Evolutionary conservation across 2,888 invertebrate species (phyloP).

Genomic region (Zeuzera pyrina): DNA sequence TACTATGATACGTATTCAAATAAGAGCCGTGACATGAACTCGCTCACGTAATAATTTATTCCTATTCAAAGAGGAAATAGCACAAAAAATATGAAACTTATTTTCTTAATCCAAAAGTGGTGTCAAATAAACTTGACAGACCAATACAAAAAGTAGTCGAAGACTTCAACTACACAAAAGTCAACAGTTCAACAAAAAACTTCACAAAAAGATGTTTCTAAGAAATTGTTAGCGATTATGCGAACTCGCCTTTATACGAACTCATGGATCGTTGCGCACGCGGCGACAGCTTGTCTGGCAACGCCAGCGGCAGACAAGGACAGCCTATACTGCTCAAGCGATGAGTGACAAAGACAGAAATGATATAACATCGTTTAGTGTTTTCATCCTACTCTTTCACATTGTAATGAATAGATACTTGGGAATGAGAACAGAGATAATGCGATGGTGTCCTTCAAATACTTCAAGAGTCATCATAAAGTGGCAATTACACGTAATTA

Average conservation of each 20-base stretch:
- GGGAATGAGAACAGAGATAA: too few relatives aligned
- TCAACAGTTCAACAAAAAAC: too few relatives aligned
- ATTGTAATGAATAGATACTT: too few relatives aligned
- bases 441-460: too few relatives aligned
- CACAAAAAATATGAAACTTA: conserved; percentile 1
- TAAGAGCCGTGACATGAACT: background rate
- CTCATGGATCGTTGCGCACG: conserved; percentile 4
- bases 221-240: conserved; percentile 2
- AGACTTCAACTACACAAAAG: too few relatives aligned
- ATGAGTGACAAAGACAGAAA: too few relatives aligned
- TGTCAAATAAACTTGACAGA: background rate
- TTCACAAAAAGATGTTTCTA: background rate
- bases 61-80: background rate
- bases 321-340: conserved; percentile 7
- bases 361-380: too few relatives aligned
- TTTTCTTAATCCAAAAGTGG: conserved; percentile 3
- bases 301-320: conserved; percentile 16
- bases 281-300: conserved; percentile 34
- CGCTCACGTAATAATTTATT: conserved; percentile 3
- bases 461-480: too few relatives aligned
- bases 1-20: background rate
- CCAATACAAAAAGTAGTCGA: conserved; percentile 2
- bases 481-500: too few relatives aligned
- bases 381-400: too few relatives aligned
- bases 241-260: background rate